These are phyloP conservation scores for Equus quagga DNA, from an alignment of 2,113 vertebrate species.

Conservation along the genomic window DNA sequence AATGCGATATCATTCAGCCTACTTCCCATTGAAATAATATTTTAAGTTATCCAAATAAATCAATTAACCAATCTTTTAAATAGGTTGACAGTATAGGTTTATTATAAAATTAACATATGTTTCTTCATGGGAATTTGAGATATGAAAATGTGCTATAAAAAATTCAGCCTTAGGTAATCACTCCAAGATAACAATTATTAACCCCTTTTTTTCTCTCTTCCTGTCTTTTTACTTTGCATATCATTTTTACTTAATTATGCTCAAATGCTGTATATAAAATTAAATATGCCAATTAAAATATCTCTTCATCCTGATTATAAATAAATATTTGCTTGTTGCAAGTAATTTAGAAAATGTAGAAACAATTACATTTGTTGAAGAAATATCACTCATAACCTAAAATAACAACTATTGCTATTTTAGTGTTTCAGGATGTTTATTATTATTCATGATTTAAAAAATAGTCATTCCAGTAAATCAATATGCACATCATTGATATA, in stretches of 20 bases:
- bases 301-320: conserved; percentile 21
- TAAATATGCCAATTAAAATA: conserved; percentile 40
- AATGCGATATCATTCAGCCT: neutral
- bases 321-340: conserved; percentile 26
- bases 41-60: neutral
- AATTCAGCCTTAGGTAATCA: neutral
- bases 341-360: conserved; percentile 22
- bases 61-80: neutral
- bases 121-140: neutral
- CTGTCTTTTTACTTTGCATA: neutral
- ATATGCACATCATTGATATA: neutral
- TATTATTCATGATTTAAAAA: neutral
- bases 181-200: neutral
- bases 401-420: neutral
- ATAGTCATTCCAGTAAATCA: neutral
- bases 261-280: conserved; percentile 28
- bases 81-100: neutral
- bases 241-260: conserved; percentile 37
- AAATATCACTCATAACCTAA: neutral
- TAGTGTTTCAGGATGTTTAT: neutral
- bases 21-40: neutral
- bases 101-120: neutral
- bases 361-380: neutral
- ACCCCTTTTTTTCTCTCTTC: neutral
- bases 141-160: neutral